These are phyloP conservation scores for Martes martes DNA, from an alignment of 2,113 vertebrate genomes.

Conservation along the genomic window DNA sequence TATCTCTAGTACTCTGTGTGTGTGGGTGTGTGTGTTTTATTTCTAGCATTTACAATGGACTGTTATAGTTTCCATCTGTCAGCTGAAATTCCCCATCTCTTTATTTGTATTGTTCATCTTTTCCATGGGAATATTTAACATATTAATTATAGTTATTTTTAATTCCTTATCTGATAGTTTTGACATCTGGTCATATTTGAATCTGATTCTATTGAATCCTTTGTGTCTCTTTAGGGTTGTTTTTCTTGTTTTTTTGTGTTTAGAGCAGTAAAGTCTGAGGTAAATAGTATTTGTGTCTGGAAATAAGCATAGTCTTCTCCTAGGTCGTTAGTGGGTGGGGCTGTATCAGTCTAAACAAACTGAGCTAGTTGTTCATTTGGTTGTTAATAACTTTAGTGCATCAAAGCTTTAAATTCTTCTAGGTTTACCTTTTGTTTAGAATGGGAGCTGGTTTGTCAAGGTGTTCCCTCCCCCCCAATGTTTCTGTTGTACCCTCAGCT, in stretches of 20 bases:
- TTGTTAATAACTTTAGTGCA: neutral
- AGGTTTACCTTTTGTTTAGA: neutral
- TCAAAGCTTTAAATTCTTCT: neutral
- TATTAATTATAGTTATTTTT: neutral
- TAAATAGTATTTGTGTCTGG: neutral
- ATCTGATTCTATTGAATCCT: neutral
- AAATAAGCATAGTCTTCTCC: neutral
- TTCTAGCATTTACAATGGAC: neutral
- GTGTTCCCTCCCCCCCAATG: neutral
- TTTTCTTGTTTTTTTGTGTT: neutral
- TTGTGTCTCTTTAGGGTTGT: neutral
- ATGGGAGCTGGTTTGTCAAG: neutral
- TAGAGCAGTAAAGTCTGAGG: neutral
- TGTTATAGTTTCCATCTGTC: neutral
- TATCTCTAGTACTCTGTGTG: neutral
- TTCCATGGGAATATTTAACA: neutral
- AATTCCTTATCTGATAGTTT: neutral
- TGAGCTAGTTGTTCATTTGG: neutral
- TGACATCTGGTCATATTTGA: neutral
- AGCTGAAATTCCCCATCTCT: neutral
- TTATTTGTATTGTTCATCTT: neutral
- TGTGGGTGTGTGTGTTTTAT: neutral
- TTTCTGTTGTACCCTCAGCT: neutral
- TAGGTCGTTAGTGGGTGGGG: neutral
- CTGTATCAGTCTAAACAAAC: neutral